Base-by-base conservation (phyloP, 2,797 vertebrate species). In the Acestrorhynchus altus region DNA sequence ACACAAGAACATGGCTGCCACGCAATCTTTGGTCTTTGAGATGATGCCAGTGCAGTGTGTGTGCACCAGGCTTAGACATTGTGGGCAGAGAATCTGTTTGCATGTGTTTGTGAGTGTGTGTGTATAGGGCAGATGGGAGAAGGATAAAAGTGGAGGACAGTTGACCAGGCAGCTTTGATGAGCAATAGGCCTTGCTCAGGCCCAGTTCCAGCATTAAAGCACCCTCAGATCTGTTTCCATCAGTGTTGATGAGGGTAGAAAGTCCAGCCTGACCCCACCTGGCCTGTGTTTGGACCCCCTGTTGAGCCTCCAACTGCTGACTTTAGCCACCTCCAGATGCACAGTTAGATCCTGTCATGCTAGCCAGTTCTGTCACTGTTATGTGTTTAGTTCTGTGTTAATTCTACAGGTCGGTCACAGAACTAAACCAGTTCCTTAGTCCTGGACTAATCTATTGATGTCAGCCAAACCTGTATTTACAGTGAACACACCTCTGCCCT, bases 121-220 rank as follows among this genome's bases (percentile, higher is more conserved):
- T 51, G 56, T 20, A 59, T 28, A 60, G 40, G 72, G 77, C 83
- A 83, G 81, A 83, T 83, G 85, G 83, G 49, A 77, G 44, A 44
- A 47, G 54, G 76, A 80, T 80, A 77, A 82, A 81, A 84, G 81
- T 74, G 68, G 72, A 66, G 1, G 65, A 71, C 51, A 73, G 65
- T 81, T 82, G 81, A 86, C 77, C 77, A 70, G 69, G 66, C 71
- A 61, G 78, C 81, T 83, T 85, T 85, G 81, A 85, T 82, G 80
- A 85, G 65, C 44, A 26, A 74, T 80, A 77, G 83, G 70, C 76
- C 81, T 82, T 80, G 81, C 78, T 77, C 79, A 66, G 71, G 24
- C 71, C 67, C 74, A 57, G 76, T 66, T 79, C 74, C 67, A 56
- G 77, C 74, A 75, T 72, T 81, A 79, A 79, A 76, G 70, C 65